Conservation (phyloP, 2,113 vertebrate species). For the Caretta caretta region DNA sequence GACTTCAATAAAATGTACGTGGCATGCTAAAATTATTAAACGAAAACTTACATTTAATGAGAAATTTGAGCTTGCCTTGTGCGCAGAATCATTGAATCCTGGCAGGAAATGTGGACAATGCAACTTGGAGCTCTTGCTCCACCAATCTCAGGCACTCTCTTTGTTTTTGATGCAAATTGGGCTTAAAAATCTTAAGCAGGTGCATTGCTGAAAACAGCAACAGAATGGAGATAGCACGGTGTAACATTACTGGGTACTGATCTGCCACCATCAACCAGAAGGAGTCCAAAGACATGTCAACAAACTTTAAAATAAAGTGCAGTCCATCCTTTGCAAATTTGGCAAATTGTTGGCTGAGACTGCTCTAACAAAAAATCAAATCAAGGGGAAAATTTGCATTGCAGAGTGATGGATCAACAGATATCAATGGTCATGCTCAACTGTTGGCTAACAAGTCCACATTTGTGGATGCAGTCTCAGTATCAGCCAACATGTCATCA, state of each 20-base stretch:
- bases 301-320: neutral
- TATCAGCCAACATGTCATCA: no score
- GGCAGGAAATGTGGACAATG: neutral
- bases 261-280: neutral
- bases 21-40: neutral
- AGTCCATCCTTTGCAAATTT: neutral
- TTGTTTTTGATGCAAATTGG: neutral
- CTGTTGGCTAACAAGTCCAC: no score
- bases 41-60: neutral
- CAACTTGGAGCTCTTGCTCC: neutral
- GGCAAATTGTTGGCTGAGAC: neutral
- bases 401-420: no score
- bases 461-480: no score
- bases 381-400: no score
- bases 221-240: neutral
- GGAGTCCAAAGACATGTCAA: neutral
- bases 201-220: neutral
- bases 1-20: neutral
- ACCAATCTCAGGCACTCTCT: neutral
- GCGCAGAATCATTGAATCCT: neutral
- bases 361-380: no score
- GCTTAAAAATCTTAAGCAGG: neutral
- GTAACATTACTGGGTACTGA: neutral
- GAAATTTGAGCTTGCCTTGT: neutral
- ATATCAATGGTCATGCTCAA: no score